A percentile compares a stretch with the other conserved stretches of the same genome.
These are phyloP conservation scores for Haemorhous mexicanus DNA, from an alignment of 2,113 vertebrate species.

Conservation along the genomic window DNA sequence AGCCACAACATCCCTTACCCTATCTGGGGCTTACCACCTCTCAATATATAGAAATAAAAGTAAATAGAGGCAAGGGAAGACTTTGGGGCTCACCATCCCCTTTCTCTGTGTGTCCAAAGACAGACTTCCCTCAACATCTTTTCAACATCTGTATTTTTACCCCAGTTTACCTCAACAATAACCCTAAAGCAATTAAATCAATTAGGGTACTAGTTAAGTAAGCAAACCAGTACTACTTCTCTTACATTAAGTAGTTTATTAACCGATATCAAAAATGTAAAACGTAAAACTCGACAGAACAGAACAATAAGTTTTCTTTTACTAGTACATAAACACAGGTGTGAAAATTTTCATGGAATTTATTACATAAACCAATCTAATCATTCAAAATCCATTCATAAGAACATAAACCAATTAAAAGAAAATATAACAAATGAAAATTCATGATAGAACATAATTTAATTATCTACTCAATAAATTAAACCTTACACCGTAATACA, in stretches of 20 bases:
- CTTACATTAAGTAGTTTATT: background rate
- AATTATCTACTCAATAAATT: background rate
- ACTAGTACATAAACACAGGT: background rate
- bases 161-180: background rate
- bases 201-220: background rate
- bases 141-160: background rate
- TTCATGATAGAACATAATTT: background rate
- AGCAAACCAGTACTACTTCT: background rate
- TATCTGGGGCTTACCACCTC: background rate
- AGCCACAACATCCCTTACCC: background rate
- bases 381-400: background rate
- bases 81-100: background rate
- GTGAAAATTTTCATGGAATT: background rate
- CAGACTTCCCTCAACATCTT: background rate
- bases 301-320: background rate
- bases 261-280: background rate
- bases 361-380: background rate
- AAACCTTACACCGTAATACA: background rate
- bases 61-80: background rate
- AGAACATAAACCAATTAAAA: background rate
- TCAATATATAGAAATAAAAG: background rate
- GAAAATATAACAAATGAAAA: background rate
- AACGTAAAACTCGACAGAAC: background rate
- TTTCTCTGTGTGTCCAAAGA: background rate
- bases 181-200: background rate